phyloP scores from a whole-genome alignment of 2,113 vertebrate species.

The Blennius ocellaris region DNA sequence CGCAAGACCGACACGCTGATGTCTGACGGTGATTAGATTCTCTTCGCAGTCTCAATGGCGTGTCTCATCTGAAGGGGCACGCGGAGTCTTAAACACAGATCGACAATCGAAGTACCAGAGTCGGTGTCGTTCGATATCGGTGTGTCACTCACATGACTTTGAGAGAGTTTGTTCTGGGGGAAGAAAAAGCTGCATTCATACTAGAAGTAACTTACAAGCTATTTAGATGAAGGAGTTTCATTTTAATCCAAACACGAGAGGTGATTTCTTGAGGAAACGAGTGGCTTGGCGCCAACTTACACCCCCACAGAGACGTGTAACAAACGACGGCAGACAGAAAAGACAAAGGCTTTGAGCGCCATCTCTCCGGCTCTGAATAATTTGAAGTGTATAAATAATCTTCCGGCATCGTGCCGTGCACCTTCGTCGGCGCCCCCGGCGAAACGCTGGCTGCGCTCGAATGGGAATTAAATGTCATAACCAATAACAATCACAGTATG shows the following conservation, averaged over 20 bases:
- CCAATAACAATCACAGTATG: conserved; percentile 50
- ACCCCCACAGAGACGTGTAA: conserved; percentile 17
- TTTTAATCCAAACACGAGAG: conserved; percentile 7
- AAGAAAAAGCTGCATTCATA: conserved; percentile 4
- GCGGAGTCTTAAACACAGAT: not conserved
- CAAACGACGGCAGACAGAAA: conserved; percentile 17
- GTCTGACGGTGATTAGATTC: too few relatives aligned
- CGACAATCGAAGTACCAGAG: not conserved
- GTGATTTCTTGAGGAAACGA: conserved; percentile 10
- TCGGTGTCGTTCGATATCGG: not conserved
- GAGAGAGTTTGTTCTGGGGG: not conserved
- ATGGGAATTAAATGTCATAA: conserved; percentile 60
- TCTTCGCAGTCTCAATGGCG: too few relatives aligned
- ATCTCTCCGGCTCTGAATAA: conserved; percentile 31
- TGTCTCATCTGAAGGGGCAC: too few relatives aligned
- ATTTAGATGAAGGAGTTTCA: conserved; percentile 14
- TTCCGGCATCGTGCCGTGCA: conserved; percentile 17
- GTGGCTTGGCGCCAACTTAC: conserved; percentile 18
- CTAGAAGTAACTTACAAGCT: not conserved
- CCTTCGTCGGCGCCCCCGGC: conserved; percentile 21
- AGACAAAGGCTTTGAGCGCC: conserved; percentile 11
- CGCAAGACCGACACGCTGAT: too few relatives aligned
- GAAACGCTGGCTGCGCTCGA: conserved; percentile 39
- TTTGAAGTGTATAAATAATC: conserved; percentile 47
- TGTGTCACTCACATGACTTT: conserved; percentile 26